Evolutionary conservation across 2,113 vertebrate species (phyloP).

Genomic region (Nibea coibor): DNA sequence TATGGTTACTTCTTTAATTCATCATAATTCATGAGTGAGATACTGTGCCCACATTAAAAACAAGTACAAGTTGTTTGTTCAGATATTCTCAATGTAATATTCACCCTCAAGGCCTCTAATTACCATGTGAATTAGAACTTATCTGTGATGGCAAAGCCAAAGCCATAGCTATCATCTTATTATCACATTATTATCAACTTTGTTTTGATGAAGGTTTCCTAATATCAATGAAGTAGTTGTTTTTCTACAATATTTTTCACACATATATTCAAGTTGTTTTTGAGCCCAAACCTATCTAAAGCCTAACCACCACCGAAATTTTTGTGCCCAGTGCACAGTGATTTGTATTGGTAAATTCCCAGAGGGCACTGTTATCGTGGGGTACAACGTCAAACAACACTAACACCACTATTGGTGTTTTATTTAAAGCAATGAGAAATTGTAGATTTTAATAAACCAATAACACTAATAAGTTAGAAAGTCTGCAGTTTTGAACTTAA

Average conservation of each 20-base stretch:
- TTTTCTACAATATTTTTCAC: background rate
- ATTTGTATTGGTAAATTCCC: background rate
- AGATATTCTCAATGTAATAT: background rate
- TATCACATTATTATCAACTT: background rate
- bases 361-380: background rate
- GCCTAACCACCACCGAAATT: background rate
- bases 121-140: background rate
- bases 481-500: too few relatives aligned
- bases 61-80: background rate
- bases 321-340: background rate
- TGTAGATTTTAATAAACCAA: background rate
- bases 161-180: too few relatives aligned
- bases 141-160: background rate
- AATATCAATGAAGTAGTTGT: background rate
- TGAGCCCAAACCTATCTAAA: too few relatives aligned
- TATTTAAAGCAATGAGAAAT: background rate
- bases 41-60: background rate
- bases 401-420: background rate
- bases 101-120: background rate
- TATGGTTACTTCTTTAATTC: background rate
- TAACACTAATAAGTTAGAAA: too few relatives aligned
- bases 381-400: background rate
- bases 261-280: background rate
- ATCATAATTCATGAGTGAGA: background rate
- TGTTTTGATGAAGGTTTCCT: background rate